Percentiles rank a stretch among this genome's conserved stretches.
Evolutionary conservation across 2,888 invertebrate genomes (phyloP).

Genomic region (Adineta ricciae): DNA sequence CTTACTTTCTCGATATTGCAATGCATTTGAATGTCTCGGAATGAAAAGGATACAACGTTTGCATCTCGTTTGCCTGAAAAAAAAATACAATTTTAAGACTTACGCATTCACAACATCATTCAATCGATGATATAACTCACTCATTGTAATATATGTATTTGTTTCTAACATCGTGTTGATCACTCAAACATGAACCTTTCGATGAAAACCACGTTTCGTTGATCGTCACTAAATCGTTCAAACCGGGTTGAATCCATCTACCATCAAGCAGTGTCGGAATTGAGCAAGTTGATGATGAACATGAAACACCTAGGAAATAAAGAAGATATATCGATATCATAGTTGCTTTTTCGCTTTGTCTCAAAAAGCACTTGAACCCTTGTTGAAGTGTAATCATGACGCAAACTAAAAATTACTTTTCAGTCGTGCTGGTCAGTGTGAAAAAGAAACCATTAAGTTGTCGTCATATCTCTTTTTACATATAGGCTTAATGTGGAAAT

Average conservation of each 20-base stretch:
- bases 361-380: background rate
- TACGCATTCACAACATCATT: too few relatives aligned
- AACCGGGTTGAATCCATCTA: background rate
- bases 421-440: background rate
- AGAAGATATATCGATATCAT: too few relatives aligned
- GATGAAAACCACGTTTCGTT: background rate
- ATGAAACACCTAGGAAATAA: background rate
- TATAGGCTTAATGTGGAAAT: background rate
- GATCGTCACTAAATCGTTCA: background rate
- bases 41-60: background rate
- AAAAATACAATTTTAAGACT: background rate
- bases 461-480: background rate
- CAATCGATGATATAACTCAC: background rate
- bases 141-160: constrained; percentile 2
- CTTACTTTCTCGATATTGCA: constrained; percentile 13
- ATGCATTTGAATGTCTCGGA: background rate
- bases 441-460: background rate
- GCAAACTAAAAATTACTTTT: background rate
- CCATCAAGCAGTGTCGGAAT: background rate
- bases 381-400: background rate
- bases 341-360: background rate
- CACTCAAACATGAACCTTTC: background rate
- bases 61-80: background rate
- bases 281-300: background rate
- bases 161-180: background rate